Base-by-base conservation (phyloP, 2,888 invertebrate species). In the Mythimna loreyi region DNA sequence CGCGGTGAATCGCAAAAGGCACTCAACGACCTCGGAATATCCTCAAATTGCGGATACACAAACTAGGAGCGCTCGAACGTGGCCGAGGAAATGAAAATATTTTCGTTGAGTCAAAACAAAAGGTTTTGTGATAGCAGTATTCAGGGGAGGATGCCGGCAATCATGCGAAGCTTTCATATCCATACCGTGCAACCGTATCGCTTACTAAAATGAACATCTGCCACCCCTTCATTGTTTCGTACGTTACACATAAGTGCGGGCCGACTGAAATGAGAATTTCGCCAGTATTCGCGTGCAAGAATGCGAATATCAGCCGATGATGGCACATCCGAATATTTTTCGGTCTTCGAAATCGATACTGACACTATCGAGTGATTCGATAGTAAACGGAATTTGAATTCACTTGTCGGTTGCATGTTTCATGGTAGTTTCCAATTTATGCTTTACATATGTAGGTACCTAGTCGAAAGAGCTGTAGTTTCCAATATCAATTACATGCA, bases 151-250 rank as follows among this genome's bases (percentile, higher is more conserved):
- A 86, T 88, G 87, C 86, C 85, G 82, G 89, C 90, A 90, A 91
- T 90, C 90, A 90, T 85, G 85, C 85, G 88, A 83, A 84, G 88
- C 88, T 78, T 78, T 75, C 80, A 80, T 84, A 89, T 90, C 85
- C 81, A 83, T 72, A 72, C 75, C 59, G 67, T 52, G 68, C 84
- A 84, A 81, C 84, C 81, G 86, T 89, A 90, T 90, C 91, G 92
- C 89, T 91, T 91, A 91, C 89, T 85, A 84, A 87, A 91, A 90
- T 89, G 92, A 92, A 91, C 91, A 92, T 86, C 90, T 90, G 90
- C 83, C 89, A 85, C 83, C 72, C 86, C 83, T 86, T 89, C 90
- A 91, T 92, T 92, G 90, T 92, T 90, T 90, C 84, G 85, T 85
- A 80, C 81, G 85, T 82, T 84, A 82, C 82, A 82, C 83, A 84